phyloP scores from a whole-genome alignment of 1,140 invertebrate species.

The Diachasma alloeum region DNA sequence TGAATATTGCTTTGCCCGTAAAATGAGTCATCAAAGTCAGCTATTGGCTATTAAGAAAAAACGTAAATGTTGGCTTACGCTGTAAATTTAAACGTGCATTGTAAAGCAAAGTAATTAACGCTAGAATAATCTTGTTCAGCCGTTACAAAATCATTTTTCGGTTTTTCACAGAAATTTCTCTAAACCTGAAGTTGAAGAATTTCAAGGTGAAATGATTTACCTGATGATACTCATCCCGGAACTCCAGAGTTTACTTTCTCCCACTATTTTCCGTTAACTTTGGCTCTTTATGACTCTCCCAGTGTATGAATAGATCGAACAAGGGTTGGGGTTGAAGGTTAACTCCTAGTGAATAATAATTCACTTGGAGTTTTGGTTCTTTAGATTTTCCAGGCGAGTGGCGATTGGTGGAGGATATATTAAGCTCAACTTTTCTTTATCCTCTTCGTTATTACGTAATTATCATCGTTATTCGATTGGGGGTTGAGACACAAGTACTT shows the following conservation, averaged over 20 bases:
- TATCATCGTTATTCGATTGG: too few species aligned
- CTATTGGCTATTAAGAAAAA: not conserved
- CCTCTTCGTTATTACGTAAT: too few species aligned
- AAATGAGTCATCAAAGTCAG: not conserved
- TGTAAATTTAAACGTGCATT: not conserved
- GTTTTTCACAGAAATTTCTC: not conserved
- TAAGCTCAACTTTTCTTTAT: not conserved
- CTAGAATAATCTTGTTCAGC: slow-evolving; percentile 7
- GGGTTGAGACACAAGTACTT: too few species aligned
- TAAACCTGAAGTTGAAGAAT: not conserved
- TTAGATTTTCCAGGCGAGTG: not conserved
- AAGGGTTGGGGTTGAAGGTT: not conserved
- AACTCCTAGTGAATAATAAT: not conserved
- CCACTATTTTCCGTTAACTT: not conserved
- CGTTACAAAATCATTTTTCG: not conserved
- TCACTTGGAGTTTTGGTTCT: not conserved
- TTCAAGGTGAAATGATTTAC: not conserved
- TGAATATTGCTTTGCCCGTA: not conserved
- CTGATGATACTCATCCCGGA: not conserved
- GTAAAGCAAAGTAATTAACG: not conserved
- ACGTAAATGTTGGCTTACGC: slow-evolving; percentile 1
- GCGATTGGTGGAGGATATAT: not conserved
- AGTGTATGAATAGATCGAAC: not conserved
- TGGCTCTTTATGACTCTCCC: not conserved
- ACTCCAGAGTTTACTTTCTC: not conserved